Percentiles rank a stretch among this genome's conserved stretches.
Evolutionary conservation across 2,888 invertebrate genomes (phyloP).

Genomic region (Bursaphelenchus okinawaensis): DNA sequence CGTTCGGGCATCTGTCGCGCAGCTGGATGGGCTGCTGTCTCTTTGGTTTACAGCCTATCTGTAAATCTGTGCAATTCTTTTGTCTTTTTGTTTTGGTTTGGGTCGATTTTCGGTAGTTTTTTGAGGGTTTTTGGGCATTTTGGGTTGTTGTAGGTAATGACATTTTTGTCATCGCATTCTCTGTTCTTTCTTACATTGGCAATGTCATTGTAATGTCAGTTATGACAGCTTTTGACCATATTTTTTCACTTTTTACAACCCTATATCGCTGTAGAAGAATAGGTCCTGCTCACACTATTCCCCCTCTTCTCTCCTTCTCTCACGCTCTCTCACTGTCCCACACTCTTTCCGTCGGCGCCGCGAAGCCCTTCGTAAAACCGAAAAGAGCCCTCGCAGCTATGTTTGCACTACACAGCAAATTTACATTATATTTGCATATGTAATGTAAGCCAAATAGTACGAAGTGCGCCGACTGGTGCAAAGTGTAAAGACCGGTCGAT

Average conservation of each 20-base stretch:
- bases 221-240: not conserved
- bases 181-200: not conserved
- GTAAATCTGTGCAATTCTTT: no score
- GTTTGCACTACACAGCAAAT: no score
- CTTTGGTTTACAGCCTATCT: no score
- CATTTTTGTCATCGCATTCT: not conserved
- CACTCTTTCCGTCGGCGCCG: not conserved
- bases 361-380: not conserved
- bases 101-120: not conserved
- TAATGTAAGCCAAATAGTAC: not conserved
- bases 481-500: no score
- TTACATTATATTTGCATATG: no score
- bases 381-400: not conserved
- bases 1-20: no score
- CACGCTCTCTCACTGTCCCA: not conserved
- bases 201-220: not conserved
- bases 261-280: not conserved
- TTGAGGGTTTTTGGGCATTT: no score
- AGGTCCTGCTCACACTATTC: not conserved
- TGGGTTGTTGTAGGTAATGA: no score
- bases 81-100: not conserved
- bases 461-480: no score
- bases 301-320: not conserved
- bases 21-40: no score
- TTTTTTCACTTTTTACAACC: not conserved